Evolutionary conservation across 2,797 vertebrate species (phyloP), one percentile per base, ranked within the genome.

Genomic region (Sebastolobus altivelis): DNA sequence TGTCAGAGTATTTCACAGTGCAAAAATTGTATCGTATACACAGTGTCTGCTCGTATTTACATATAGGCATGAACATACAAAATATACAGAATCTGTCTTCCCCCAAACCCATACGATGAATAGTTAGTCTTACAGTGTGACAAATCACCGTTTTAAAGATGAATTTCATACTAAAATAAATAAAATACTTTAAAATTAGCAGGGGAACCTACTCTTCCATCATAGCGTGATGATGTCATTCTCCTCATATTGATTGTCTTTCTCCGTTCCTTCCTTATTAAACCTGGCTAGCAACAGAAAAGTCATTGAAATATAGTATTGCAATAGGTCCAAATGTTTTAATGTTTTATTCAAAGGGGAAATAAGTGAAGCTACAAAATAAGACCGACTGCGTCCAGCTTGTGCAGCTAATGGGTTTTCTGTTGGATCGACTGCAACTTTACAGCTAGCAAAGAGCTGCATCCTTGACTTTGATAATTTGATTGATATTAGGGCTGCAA

Each of bases 1-100:
- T 55, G 80, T 82, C 74, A 29, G 75, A 90, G 79, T 79, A 89
- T 90, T 94, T 93, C 88, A 94, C 87, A 94, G 92, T 79, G 82
- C 85, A 85, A 84, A 92, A 88, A 89, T 83, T 79, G 43, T 79
- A 86, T 80, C 58, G 71, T 87, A 79, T 65, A 83, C 87, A 89
- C 74, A 87, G 75, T 80, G 78, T 83, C 75, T 76, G 83, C 83
- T 90, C 37, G 55, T 91, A 88, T 86, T 80, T 89, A 89, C 72
- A 91, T 8, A 20, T 8, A 20, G 65, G 31, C 73, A 88, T 46
- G 75, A 70, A 91, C 54, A 84, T 89, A 85, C 77, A 86, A 89
- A 91, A 93, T 86, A 79, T 65, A 92, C 60, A 92, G 71, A 88
- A 83, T 82, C 65, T 81, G 67, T 29, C 52, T 68, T 54, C 58